Percentiles rank a stretch among this genome's conserved stretches.
phyloP scores from a whole-genome alignment of 2,888 invertebrate species.

The Drosophila nr. medialis region DNA sequence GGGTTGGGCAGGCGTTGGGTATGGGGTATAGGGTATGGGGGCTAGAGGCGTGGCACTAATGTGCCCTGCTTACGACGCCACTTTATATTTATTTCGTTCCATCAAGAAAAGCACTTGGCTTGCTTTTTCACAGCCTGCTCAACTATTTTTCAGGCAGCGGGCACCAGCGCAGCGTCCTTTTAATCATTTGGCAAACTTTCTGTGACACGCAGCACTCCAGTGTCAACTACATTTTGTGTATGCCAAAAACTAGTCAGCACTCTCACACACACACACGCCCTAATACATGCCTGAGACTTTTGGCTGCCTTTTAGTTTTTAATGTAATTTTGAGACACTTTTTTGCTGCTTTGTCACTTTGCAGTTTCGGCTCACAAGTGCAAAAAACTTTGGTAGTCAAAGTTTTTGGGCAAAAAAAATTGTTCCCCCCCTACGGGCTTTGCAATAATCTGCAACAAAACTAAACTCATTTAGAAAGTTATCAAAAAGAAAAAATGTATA shows the following conservation, averaged over 20 bases:
- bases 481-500: background rate
- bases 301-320: conserved; percentile 73
- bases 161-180: conserved; percentile 67
- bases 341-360: conserved; percentile 68
- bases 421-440: conserved; percentile 19
- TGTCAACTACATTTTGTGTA: conserved; percentile 77
- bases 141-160: conserved; percentile 51
- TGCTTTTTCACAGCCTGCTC: conserved; percentile 62
- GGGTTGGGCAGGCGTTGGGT: background rate
- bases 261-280: conserved; percentile 35
- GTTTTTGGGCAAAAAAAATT: conserved; percentile 38
- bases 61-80: conserved; percentile 78
- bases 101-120: conserved; percentile 66
- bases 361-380: conserved; percentile 51
- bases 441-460: conserved; percentile 11
- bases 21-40: background rate
- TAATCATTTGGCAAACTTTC: conserved; percentile 81
- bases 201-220: conserved; percentile 73
- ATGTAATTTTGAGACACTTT: conserved; percentile 74
- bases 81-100: conserved; percentile 76
- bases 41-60: conserved; percentile 61
- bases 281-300: conserved; percentile 38
- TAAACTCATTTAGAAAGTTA: conserved; percentile 32
- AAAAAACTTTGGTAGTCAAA: conserved; percentile 50
- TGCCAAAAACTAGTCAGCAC: conserved; percentile 66